Evolutionary conservation across 2,113 vertebrate species (phyloP), one percentile per base, ranked within the genome.

Genomic region (Percina caprodes): DNA sequence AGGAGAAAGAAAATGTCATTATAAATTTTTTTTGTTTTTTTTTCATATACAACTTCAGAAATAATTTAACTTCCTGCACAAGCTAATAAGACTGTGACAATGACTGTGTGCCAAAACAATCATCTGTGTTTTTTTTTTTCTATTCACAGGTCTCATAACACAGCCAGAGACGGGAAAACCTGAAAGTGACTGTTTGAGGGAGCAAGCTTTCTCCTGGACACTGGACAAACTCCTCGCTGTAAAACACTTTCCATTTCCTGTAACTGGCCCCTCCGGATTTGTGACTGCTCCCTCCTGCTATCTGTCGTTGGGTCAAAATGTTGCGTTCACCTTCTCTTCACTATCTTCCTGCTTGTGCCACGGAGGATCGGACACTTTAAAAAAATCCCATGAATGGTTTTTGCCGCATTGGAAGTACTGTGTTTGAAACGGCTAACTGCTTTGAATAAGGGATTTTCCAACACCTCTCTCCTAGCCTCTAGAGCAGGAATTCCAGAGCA

Each of bases 141-240:
- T n/a, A 71, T 92, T 67, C 72, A 2, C 96, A 99, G 98, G 97
- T 99, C 93, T 98, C 97, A 93, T 99, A 97, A 99, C 96, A 94
- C 89, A 95, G 92, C 90, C 94, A 94, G 93, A 93, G 94, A 91
- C 80, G 75, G 85, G 91, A 91, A 90, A 93, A 92, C 93, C 95
- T 87, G 92, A 94, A 88, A 93, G 94, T 23, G 95, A 93, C 81
- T 83, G 84, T 86, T 80, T 79, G 62, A 68, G 72, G 83, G 81
- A 79, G 61, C 61, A 15, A 63, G 52, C 79, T 51, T 87, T 91
- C 91, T 58, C 91, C 90, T 92, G 91, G 92, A 95, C 95, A 94
- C 92, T 91, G 87, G 91, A 91, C 93, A 94, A 93, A 90, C 90
- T 81, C 71, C 91, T 89, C 83, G 55, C 91, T 92, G 88, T 89